Conservation (phyloP, 2,888 invertebrate genomes). For the Eupithecia vulgata region DNA sequence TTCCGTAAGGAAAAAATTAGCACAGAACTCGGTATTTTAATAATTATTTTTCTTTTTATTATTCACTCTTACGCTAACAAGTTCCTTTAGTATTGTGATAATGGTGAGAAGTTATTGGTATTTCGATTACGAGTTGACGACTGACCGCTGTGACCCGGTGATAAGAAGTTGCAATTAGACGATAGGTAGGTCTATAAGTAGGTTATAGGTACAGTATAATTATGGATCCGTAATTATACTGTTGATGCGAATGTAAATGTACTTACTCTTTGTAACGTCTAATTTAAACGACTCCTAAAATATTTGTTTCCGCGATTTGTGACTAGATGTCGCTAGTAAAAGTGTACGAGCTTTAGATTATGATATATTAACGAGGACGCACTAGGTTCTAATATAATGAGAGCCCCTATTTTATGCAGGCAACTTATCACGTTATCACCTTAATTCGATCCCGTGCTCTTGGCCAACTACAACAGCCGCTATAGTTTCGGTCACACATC, state of each 20-base stretch:
- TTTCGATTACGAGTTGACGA: not conserved
- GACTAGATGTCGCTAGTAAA: not conserved
- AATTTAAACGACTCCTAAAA: not conserved
- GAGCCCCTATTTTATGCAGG: too few relatives aligned
- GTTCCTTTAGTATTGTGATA: not conserved
- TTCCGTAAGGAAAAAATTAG: not conserved
- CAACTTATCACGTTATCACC: too few relatives aligned
- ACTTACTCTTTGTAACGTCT: too few relatives aligned
- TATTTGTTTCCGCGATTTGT: not conserved
- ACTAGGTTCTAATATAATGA: too few relatives aligned
- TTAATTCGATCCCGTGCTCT: too few relatives aligned
- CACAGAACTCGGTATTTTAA: not conserved
- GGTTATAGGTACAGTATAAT: too few relatives aligned
- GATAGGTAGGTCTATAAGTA: not conserved
- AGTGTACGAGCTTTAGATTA: not conserved
- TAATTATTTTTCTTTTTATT: not conserved
- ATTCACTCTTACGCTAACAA: not conserved
- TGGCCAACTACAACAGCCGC: too few relatives aligned
- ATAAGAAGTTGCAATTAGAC: slow-evolving; percentile 3
- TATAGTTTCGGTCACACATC: too few relatives aligned
- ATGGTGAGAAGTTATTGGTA: slow-evolving; percentile 1
- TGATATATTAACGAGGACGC: too few relatives aligned
- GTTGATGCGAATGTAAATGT: not conserved
- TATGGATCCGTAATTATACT: not conserved
- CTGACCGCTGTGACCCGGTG: not conserved